Percentiles rank a stretch among this genome's conserved stretches.
These are phyloP conservation scores for Dendrophyllia cribrosa DNA, from an alignment of 64 coral and sea anemone species.

Conservation along the genomic window DNA sequence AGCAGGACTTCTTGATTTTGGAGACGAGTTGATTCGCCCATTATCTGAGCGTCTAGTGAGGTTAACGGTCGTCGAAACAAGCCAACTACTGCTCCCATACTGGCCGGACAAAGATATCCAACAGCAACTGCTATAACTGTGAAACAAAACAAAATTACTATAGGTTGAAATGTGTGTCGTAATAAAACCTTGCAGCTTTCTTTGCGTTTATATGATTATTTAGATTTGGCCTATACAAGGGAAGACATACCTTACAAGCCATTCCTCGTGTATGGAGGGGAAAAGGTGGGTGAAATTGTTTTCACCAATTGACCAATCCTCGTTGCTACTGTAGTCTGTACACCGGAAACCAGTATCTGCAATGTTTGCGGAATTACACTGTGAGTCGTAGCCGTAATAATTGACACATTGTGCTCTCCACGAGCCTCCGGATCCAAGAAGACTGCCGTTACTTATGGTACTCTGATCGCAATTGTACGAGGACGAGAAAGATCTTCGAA, in stretches of 20 bases:
- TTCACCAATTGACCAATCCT: conserved; percentile 71
- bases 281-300: conserved; percentile 57
- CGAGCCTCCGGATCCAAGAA: neutral
- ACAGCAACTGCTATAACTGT: conserved; percentile 37
- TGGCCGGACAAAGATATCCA: conserved; percentile 32
- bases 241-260: neutral
- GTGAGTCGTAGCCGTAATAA: neutral
- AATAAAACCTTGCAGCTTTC: no score
- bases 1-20: conserved; percentile 50
- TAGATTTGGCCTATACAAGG: neutral
- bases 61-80: conserved; percentile 32
- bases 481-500: neutral
- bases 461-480: conserved; percentile 41
- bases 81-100: neutral
- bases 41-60: conserved; percentile 54
- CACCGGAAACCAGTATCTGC: conserved; percentile 11
- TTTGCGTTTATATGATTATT: neutral
- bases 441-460: neutral
- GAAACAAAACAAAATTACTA: neutral
- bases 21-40: conserved; percentile 59
- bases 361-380: neutral
- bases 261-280: neutral
- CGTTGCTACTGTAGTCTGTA: conserved; percentile 54
- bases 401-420: conserved; percentile 7
- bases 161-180: no score